phyloP scores from a whole-genome alignment of 2,113 vertebrate genomes.

The Cyphotilapia sp. region DNA sequence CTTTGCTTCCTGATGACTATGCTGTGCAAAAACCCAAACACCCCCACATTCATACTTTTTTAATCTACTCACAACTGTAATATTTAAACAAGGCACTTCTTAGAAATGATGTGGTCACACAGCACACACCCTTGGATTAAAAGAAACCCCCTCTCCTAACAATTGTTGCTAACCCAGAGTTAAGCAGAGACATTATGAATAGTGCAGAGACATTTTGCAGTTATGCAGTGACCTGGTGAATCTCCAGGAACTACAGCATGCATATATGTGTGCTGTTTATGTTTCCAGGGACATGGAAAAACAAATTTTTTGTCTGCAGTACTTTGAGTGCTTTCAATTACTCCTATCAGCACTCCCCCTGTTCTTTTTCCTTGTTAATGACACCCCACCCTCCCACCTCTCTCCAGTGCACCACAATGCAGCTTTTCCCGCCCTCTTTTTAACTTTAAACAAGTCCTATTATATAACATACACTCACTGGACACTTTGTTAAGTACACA shows the following conservation, averaged over 20 bases:
- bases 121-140: neutral
- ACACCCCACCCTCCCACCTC: neutral
- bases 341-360: neutral
- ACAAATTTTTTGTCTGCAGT: neutral
- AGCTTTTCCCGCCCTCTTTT: neutral
- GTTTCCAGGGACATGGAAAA: conserved; percentile 7
- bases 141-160: neutral
- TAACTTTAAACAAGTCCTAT: neutral
- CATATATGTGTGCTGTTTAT: neutral
- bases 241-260: neutral
- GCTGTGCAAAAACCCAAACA: neutral
- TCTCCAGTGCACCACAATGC: neutral
- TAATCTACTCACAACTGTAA: neutral
- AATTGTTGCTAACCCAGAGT: neutral
- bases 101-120: neutral
- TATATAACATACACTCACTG: neutral
- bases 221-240: neutral
- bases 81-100: neutral
- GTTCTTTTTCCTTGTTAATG: neutral
- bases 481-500: neutral
- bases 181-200: neutral
- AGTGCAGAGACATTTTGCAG: neutral
- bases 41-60: neutral
- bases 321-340: neutral
- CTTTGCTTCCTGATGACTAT: neutral